Evolutionary conservation across 2,888 invertebrate genomes (phyloP).

Genomic region (Heliconius cydno): DNA sequence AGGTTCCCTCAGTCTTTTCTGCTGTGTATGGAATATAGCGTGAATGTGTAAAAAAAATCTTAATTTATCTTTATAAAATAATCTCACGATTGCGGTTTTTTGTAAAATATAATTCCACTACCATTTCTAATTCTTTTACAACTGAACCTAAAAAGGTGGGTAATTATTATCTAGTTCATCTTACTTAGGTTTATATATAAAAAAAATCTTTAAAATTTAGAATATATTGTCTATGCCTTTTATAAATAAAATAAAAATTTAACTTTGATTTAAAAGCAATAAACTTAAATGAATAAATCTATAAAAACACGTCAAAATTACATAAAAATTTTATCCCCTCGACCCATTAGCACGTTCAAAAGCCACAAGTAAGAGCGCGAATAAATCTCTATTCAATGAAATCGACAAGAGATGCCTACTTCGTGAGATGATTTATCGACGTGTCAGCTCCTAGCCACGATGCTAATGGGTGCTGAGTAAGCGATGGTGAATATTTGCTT

Average conservation of each 20-base stretch:
- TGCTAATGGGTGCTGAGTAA: slow-evolving; percentile 63
- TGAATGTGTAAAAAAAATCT: too few relatives aligned
- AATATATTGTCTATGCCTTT: not conserved
- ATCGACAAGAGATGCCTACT: slow-evolving; percentile 73
- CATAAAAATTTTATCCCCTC: slow-evolving; percentile 56
- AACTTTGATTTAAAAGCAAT: not conserved
- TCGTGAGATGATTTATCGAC: slow-evolving; percentile 78
- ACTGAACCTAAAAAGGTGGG: too few relatives aligned
- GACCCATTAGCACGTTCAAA: slow-evolving; percentile 54
- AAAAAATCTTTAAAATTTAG: not conserved
- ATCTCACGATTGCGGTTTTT: too few relatives aligned
- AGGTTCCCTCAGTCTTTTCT: too few relatives aligned
- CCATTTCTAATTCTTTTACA: too few relatives aligned
- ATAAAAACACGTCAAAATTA: slow-evolving; percentile 47
- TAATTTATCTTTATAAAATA: not conserved
- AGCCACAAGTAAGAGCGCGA: slow-evolving; percentile 62
- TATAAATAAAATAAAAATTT: not conserved
- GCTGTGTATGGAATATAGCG: too few relatives aligned
- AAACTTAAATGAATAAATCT: not conserved
- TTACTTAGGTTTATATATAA: too few relatives aligned
- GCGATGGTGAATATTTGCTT: slow-evolving; percentile 58
- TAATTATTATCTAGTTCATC: too few relatives aligned
- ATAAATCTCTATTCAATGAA: slow-evolving; percentile 75
- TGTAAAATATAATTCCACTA: too few relatives aligned
- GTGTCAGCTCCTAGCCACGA: slow-evolving; percentile 60